These are phyloP conservation scores for Drosophila quinaria DNA, from an alignment of 2,888 invertebrate species.

Conservation along the genomic window DNA sequence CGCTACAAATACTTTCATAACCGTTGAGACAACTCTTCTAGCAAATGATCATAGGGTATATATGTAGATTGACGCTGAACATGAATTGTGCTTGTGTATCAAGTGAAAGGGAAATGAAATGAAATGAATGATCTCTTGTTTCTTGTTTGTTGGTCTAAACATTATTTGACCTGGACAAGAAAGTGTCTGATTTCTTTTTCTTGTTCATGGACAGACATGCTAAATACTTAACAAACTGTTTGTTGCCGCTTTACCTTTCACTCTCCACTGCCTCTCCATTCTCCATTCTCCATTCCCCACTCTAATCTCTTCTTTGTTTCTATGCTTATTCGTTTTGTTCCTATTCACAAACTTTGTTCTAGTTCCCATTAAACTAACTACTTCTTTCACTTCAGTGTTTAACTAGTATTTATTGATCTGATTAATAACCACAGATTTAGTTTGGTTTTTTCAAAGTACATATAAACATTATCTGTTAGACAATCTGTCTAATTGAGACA, in stretches of 20 bases:
- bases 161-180: slow-evolving; percentile 53
- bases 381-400: background rate
- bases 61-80: slow-evolving; percentile 2
- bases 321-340: background rate
- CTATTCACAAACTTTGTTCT: slow-evolving; percentile 1
- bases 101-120: slow-evolving; percentile 64
- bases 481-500: no score
- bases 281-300: background rate
- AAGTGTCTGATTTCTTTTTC: slow-evolving; percentile 56
- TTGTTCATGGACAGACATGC: slow-evolving; percentile 21
- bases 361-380: slow-evolving; percentile 2
- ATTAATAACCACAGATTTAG: no score
- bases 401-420: no score
- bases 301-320: background rate
- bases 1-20: slow-evolving; percentile 4
- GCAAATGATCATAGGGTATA: slow-evolving; percentile 16
- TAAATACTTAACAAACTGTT: slow-evolving; percentile 22
- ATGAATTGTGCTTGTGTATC: slow-evolving; percentile 6
- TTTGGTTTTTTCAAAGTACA: no score
- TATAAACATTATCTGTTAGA: no score
- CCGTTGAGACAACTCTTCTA: background rate
- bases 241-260: slow-evolving; percentile 40
- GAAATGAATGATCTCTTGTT: slow-evolving; percentile 27
- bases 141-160: slow-evolving; percentile 26
- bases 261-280: slow-evolving; percentile 14